These are phyloP conservation scores for Sebastes miniatus DNA, from an alignment of 2,797 vertebrate genomes.

Conservation along the genomic window DNA sequence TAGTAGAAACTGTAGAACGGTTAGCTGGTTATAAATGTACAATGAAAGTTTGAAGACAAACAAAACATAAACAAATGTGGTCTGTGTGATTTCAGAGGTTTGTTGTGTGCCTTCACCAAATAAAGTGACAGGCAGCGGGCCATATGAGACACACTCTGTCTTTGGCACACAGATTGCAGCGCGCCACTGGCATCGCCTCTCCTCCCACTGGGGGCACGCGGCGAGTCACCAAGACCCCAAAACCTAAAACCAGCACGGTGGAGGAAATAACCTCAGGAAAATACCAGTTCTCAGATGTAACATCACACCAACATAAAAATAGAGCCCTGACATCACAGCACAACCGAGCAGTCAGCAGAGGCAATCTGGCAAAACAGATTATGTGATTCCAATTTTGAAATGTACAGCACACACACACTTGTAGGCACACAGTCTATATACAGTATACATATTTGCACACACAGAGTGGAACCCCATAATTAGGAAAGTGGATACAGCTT, in stretches of 20 bases:
- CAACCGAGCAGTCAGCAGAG: not conserved
- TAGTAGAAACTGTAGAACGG: not conserved
- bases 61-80: not conserved
- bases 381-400: not conserved
- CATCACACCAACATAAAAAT: too few relatives aligned
- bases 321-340: not conserved
- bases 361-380: not conserved
- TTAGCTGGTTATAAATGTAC: not conserved
- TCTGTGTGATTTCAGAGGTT: not conserved
- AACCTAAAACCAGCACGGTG: too few relatives aligned
- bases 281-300: too few relatives aligned
- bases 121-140: not conserved
- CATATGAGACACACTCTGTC: too few relatives aligned
- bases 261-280: too few relatives aligned
- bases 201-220: too few relatives aligned
- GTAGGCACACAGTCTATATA: too few relatives aligned
- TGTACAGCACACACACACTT: not conserved
- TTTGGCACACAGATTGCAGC: too few relatives aligned
- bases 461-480: not conserved
- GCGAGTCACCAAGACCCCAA: too few relatives aligned
- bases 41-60: not conserved
- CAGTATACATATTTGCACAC: not conserved
- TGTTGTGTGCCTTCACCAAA: not conserved
- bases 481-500: slow-evolving; percentile 28
- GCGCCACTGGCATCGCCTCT: too few relatives aligned